Percentiles rank a stretch among this genome's conserved stretches.
Conservation (phyloP, 2,113 vertebrate species). For the Chaetodon trifascialis region DNA sequence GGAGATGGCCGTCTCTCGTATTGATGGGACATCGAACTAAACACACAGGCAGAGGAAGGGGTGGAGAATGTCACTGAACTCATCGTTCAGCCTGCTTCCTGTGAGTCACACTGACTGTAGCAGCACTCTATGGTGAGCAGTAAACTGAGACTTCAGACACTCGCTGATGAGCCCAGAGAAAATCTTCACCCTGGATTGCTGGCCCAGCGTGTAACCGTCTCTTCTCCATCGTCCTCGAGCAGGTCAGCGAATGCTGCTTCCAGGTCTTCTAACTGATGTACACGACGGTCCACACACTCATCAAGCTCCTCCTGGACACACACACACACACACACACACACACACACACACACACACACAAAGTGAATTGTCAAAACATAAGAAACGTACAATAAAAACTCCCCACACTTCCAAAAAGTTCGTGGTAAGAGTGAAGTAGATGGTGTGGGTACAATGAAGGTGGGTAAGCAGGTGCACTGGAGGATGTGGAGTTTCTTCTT, state of each 20-base stretch:
- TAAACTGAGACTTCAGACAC: too few species aligned
- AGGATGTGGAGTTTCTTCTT: too few species aligned
- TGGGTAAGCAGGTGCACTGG: too few species aligned
- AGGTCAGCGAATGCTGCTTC: constrained; percentile 94
- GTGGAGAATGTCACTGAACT: too few species aligned
- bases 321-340: constrained; percentile 25
- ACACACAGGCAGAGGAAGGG: too few species aligned
- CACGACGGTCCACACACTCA: constrained; percentile 91
- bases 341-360: constrained; percentile 3
- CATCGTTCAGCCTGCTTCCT: too few species aligned
- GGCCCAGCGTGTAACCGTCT: constrained; percentile 88
- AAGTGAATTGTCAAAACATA: background rate
- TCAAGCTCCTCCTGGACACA: constrained; percentile 81
- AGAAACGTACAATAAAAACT: background rate
- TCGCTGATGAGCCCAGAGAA: too few species aligned
- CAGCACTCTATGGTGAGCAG: too few species aligned
- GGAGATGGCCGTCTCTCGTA: too few species aligned
- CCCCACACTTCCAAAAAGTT: background rate
- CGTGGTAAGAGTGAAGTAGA: background rate
- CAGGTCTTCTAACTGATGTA: constrained; percentile 93
- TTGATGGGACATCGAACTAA: too few species aligned
- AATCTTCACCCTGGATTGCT: constrained; percentile 84
- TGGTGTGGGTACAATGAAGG: background rate
- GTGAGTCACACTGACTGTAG: too few species aligned
- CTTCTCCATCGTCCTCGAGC: constrained; percentile 90